These are phyloP conservation scores for Halyomorpha halys DNA, from an alignment of 1,140 invertebrate genomes.

Conservation along the genomic window DNA sequence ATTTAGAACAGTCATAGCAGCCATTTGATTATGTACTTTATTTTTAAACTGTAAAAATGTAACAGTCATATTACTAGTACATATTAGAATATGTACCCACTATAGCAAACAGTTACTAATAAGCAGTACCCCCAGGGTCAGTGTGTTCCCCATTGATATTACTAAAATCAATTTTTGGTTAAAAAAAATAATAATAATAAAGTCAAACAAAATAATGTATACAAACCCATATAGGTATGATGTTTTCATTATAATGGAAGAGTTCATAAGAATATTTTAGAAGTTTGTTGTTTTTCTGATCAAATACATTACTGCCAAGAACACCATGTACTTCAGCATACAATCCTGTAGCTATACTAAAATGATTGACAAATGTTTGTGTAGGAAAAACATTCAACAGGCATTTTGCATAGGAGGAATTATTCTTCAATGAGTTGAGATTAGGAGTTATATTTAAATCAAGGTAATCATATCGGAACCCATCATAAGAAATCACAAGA, in stretches of 20 bases:
- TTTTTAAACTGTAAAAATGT: too few species aligned
- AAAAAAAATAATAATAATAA: too few species aligned
- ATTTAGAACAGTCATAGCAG: too few species aligned
- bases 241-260: constrained; percentile 42
- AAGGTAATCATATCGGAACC: constrained; percentile 59
- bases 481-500: constrained; percentile 57
- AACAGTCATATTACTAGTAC: too few species aligned
- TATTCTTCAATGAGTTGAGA: constrained; percentile 43
- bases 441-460: constrained; percentile 44
- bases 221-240: constrained; percentile 50
- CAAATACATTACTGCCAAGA: constrained; percentile 53
- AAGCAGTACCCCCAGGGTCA: too few species aligned
- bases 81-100: too few species aligned
- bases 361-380: constrained; percentile 73
- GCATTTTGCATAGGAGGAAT: constrained; percentile 48
- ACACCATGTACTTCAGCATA: constrained; percentile 65
- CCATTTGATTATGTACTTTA: too few species aligned
- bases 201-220: too few species aligned
- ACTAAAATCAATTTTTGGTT: too few species aligned
- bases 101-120: too few species aligned
- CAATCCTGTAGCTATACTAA: constrained; percentile 63
- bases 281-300: constrained; percentile 37
- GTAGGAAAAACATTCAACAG: constrained; percentile 59
- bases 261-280: constrained; percentile 38
- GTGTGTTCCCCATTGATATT: too few species aligned